Percentiles rank a stretch among this genome's conserved stretches.
phyloP scores from a whole-genome alignment of 2,888 invertebrate genomes.

The Nomada ferruginata region DNA sequence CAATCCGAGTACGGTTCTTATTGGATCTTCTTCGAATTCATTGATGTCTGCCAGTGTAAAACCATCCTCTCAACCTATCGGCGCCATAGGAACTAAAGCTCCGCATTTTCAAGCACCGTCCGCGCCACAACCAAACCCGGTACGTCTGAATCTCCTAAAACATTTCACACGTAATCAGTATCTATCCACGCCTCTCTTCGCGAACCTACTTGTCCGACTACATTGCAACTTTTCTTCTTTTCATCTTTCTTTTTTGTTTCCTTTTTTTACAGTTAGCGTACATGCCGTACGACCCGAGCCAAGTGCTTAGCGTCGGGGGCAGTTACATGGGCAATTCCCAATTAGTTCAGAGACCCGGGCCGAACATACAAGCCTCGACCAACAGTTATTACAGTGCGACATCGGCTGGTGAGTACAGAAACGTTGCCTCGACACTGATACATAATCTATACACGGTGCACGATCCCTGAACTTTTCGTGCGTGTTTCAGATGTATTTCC shows the following conservation, averaged over 20 bases:
- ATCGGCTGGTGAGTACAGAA: conserved; percentile 78
- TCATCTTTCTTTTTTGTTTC: conserved; percentile 36
- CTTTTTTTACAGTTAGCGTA: conserved; percentile 84
- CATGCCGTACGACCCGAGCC: conserved; percentile 87
- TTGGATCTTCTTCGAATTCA: conserved; percentile 94
- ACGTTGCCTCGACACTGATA: neutral
- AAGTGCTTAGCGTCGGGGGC: conserved; percentile 85
- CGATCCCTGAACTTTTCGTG: conserved; percentile 20
- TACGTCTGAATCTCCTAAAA: conserved; percentile 55
- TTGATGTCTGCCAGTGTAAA: conserved; percentile 95
- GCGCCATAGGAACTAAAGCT: conserved; percentile 91
- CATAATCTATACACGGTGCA: neutral
- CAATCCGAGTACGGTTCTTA: conserved; percentile 94
- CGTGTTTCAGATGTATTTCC: conserved; percentile 81
- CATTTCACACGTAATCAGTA: too few species aligned
- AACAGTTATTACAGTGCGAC: conserved; percentile 83
- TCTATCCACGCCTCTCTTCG: neutral
- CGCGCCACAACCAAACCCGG: conserved; percentile 85
- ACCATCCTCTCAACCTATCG: conserved; percentile 92
- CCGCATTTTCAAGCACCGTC: conserved; percentile 86
- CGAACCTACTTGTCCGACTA: neutral
- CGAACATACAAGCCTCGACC: conserved; percentile 83
- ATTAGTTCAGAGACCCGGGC: conserved; percentile 87
- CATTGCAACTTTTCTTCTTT: neutral
- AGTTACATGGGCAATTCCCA: conserved; percentile 88